Conservation (phyloP, 2,113 vertebrate species). For the Neotragus pygmaeus region DNA sequence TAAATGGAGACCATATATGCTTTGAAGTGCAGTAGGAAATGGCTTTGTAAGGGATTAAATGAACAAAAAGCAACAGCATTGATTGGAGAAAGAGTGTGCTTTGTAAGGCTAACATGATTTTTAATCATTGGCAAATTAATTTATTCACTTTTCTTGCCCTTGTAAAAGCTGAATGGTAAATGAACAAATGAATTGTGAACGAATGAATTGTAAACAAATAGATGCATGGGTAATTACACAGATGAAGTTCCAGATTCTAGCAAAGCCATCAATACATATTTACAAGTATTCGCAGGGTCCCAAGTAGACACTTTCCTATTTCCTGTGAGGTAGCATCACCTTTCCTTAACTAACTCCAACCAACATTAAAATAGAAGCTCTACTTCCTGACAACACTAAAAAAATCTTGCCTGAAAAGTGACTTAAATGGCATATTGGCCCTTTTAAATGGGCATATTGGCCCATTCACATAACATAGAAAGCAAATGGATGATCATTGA, state of each 20-base stretch:
- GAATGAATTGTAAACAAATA: background rate
- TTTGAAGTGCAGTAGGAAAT: background rate
- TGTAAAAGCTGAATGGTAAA: background rate
- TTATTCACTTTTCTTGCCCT: background rate
- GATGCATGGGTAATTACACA: background rate
- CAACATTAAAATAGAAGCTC: background rate
- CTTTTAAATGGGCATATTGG: background rate
- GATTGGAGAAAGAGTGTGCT: background rate
- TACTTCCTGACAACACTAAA: background rate
- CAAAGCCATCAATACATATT: background rate
- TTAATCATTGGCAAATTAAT: background rate
- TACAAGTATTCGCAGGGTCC: background rate
- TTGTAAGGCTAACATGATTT: background rate
- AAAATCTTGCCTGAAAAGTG: background rate
- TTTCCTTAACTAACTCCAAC: background rate
- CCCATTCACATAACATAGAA: background rate
- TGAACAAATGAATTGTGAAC: background rate
- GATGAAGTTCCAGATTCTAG: background rate
- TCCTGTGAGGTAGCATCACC: background rate
- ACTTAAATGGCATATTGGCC: background rate
- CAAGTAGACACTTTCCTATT: background rate
- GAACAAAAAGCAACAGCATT: background rate
- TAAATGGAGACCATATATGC: background rate
- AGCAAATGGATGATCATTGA: background rate
- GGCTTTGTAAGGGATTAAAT: background rate